phyloP scores from a whole-genome alignment of 2,113 vertebrate genomes.

The Sisor rabdophorus region DNA sequence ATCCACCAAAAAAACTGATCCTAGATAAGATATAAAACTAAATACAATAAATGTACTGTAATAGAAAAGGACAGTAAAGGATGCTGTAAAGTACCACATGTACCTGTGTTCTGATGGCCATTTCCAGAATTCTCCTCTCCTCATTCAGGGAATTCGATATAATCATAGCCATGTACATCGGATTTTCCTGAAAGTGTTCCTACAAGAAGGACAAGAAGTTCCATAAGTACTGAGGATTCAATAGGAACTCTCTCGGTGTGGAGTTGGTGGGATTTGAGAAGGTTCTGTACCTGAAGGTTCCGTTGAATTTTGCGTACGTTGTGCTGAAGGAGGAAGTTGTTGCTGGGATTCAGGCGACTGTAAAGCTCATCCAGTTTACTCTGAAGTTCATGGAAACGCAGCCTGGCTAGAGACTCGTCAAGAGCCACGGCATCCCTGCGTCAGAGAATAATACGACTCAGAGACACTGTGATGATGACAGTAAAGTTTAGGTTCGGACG shows the following conservation, averaged over 20 bases:
- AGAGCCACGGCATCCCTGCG: conserved; percentile 79
- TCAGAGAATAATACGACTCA: not conserved
- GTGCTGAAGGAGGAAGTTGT: conserved; percentile 82
- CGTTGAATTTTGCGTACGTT: conserved; percentile 82
- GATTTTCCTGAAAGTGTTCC: conserved; percentile 78
- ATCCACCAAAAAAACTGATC: not conserved
- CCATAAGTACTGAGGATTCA: not conserved
- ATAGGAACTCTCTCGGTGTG: not conserved
- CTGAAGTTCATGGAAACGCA: conserved; percentile 77
- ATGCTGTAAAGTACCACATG: not conserved
- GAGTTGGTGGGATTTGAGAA: not conserved
- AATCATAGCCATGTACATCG: conserved; percentile 80
- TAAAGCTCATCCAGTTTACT: conserved; percentile 79
- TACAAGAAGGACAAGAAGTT: conserved; percentile 46
- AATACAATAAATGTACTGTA: not conserved
- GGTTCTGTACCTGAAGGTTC: conserved; percentile 74
- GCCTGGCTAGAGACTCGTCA: conserved; percentile 71
- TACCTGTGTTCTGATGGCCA: conserved; percentile 60
- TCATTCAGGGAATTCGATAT: conserved; percentile 78
- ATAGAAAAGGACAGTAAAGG: too few relatives aligned
- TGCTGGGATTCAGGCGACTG: conserved; percentile 75
- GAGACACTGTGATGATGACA: not conserved
- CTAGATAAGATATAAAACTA: not conserved
- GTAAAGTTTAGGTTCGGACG: not conserved
- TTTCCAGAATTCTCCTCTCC: conserved; percentile 79